Evolutionary conservation across 2,888 invertebrate species (phyloP).

Genomic region (Hydropsyche betteni): DNA sequence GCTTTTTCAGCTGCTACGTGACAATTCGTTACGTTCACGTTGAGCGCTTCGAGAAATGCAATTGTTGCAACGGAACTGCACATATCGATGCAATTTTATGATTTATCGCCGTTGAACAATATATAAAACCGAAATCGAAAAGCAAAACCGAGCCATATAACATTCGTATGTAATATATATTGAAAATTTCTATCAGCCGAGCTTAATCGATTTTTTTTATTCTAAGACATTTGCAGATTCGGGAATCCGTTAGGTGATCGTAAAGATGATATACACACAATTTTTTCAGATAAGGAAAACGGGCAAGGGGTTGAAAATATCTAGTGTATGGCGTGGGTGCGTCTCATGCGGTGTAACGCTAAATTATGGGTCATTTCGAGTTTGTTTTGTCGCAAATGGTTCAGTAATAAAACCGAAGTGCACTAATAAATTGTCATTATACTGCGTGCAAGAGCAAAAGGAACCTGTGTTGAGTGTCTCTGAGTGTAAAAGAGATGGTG

Average conservation of each 20-base stretch:
- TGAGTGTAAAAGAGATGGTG: too few species aligned
- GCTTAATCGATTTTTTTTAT: too few species aligned
- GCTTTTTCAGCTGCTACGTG: constrained; percentile 47
- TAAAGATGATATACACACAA: constrained; percentile 16
- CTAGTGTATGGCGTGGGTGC: constrained; percentile 9
- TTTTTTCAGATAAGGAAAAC: neutral
- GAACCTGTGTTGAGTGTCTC: neutral
- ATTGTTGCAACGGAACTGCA: neutral
- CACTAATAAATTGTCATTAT: constrained; percentile 49
- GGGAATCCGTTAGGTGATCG: neutral
- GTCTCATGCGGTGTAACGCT: constrained; percentile 31
- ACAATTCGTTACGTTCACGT: constrained; percentile 47
- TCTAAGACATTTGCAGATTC: too few species aligned
- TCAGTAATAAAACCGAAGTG: constrained; percentile 49
- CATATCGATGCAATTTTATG: too few species aligned
- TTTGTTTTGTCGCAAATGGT: constrained; percentile 51
- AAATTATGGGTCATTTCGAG: constrained; percentile 51
- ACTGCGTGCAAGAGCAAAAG: constrained; percentile 25
- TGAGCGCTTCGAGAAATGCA: neutral
- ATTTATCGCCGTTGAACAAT: too few species aligned
- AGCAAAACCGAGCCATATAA: too few species aligned
- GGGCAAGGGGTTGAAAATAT: constrained; percentile 1
- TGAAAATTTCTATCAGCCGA: too few species aligned
- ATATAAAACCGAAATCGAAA: too few species aligned
- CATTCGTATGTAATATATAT: too few species aligned